These are phyloP conservation scores for Temnothorax ravouxi DNA, from an alignment of 2,888 invertebrate species.

Conservation along the genomic window DNA sequence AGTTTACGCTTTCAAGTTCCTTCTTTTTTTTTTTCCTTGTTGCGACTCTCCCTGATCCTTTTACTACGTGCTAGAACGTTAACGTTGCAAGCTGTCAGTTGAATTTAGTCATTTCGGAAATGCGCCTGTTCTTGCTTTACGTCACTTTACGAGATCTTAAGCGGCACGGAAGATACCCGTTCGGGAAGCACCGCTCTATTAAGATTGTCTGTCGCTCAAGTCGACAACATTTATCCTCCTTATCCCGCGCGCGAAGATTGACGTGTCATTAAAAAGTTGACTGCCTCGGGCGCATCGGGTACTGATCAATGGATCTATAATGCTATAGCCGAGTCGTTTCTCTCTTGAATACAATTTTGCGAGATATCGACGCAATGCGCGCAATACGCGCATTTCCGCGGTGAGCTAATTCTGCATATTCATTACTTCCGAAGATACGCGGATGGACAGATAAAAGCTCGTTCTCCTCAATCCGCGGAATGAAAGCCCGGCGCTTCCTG, in stretches of 20 bases:
- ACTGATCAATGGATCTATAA: constrained; percentile 33
- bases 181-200: background rate
- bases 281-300: background rate
- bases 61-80: too few species aligned
- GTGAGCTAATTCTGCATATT: constrained; percentile 4
- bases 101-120: background rate
- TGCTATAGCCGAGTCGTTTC: background rate
- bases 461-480: background rate
- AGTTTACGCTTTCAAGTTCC: background rate
- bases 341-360: background rate
- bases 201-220: constrained; percentile 28
- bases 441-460: background rate
- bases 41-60: too few species aligned
- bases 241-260: constrained; percentile 25
- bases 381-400: constrained; percentile 9
- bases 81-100: background rate
- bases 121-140: background rate
- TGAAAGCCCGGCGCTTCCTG: background rate
- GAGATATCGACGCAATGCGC: background rate
- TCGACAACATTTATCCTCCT: background rate
- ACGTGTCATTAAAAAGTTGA: constrained; percentile 47
- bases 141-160: background rate
- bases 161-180: background rate
- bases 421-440: constrained; percentile 28
- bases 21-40: background rate